A percentile compares a stretch with the other conserved stretches of the same genome.
phyloP scores from a whole-genome alignment of 2,113 vertebrate genomes.

The Stegostoma tigrinum region DNA sequence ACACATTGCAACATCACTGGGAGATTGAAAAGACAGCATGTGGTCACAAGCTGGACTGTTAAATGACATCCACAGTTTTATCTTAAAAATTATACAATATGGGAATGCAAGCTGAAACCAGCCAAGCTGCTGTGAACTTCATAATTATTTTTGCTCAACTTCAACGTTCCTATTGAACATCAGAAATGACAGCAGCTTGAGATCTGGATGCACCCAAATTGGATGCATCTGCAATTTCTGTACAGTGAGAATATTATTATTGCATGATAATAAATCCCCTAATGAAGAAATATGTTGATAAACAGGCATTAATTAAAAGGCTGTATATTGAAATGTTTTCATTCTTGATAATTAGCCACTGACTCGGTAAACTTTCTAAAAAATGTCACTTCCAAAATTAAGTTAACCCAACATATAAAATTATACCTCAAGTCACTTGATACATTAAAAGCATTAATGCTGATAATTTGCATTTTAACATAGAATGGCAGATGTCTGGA shows the following conservation, averaged over 20 bases:
- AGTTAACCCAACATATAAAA: background rate
- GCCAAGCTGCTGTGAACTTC: background rate
- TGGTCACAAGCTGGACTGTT: background rate
- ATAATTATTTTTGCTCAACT: background rate
- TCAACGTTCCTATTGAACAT: background rate
- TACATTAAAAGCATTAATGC: background rate
- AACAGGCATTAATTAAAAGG: background rate
- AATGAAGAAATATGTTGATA: constrained; percentile 2
- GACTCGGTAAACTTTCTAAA: background rate
- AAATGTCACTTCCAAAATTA: background rate
- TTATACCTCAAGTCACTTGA: background rate
- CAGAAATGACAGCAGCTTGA: background rate
- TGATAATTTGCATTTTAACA: background rate
- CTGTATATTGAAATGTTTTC: background rate
- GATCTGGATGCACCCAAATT: background rate
- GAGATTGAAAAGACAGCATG: background rate
- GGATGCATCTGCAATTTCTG: background rate
- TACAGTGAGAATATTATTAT: background rate
- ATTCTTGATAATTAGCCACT: background rate
- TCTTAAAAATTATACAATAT: background rate
- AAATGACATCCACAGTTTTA: background rate
- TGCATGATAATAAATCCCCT: background rate
- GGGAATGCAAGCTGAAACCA: background rate
- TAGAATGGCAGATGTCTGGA: background rate
- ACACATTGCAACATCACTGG: background rate